Evolutionary conservation across 2,113 vertebrate genomes (phyloP).

Genomic region (Barnardius zonarius): DNA sequence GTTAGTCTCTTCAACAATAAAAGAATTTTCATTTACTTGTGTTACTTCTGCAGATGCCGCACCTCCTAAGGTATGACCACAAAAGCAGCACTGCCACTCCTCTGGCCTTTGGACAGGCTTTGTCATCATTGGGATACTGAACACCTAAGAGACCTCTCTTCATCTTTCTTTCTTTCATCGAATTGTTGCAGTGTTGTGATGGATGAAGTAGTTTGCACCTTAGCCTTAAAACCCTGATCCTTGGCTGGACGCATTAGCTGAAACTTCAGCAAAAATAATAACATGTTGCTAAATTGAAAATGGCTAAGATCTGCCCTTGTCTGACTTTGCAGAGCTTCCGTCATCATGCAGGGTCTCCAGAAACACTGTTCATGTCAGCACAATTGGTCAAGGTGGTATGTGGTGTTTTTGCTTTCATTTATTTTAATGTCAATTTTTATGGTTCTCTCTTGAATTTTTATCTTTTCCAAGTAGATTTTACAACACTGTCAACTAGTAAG

Average conservation of each 20-base stretch:
- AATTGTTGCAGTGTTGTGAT: neutral
- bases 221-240: neutral
- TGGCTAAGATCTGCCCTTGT: neutral
- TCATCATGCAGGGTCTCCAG: neutral
- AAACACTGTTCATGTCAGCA: neutral
- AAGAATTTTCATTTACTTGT: neutral
- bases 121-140: neutral
- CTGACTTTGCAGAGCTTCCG: neutral
- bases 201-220: constrained; percentile 12
- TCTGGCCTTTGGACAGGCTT: neutral
- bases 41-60: neutral
- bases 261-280: neutral
- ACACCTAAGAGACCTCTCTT: neutral
- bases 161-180: neutral
- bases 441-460: neutral
- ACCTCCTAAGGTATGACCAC: neutral
- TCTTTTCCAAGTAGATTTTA: neutral
- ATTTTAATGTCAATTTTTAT: neutral
- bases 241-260: neutral
- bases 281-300: neutral
- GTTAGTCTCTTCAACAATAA: neutral
- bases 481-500: neutral
- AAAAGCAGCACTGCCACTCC: neutral
- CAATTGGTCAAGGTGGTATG: neutral
- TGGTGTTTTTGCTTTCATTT: neutral